Base-by-base conservation (phyloP, 2,113 vertebrate genomes). In the Gracilinanus agilis region DNA sequence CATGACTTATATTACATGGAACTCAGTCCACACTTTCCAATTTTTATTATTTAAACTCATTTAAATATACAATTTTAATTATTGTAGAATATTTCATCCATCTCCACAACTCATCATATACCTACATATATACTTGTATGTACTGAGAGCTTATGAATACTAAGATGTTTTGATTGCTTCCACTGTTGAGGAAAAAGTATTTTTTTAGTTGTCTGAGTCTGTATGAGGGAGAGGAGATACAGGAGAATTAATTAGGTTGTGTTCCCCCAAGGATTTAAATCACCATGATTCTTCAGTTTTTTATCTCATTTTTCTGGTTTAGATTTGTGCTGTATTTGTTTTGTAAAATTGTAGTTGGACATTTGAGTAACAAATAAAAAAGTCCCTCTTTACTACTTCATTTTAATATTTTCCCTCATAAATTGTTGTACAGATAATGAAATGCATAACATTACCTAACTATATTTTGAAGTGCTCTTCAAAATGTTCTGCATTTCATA, bases 221-320 rank as follows among this genome's bases (percentile, higher is more conserved):
- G 2, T 40, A 23, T 21, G 7, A 2, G 34, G 1, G 6, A 21
- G 6, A 9, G n/a, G 16, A 2, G 4, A 0, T 7, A 23, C n/a
- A 83, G n/a, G 6, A 83, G 1, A 40, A 40, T 2, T 23, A 40
- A 23, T 40, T 23, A 40, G 19, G 1, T 2, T 9, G 21, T 3
- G 40, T 83, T 83, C 34, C 13, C 34, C 1, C 16, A n/a, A 29
- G 5, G 19, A 83, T 75, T n/a, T 75, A 75, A 75, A 75, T 19
- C 1, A 75, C 34, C 19, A n/a, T n/a, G 34, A n/a, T 83, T 83
- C 67, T 8, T 83, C 16, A 40, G 7, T 6, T 83, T 7, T 83
- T 0, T 19, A 83, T 40, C 40, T 83, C 19, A 21, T 9, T 75
- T 75, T n/a, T n/a, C 34, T 83, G 16, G 7, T 40, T 34, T 83